These are phyloP conservation scores for Dolichopus griseipennis DNA, from an alignment of 2,888 invertebrate genomes.

Conservation along the genomic window DNA sequence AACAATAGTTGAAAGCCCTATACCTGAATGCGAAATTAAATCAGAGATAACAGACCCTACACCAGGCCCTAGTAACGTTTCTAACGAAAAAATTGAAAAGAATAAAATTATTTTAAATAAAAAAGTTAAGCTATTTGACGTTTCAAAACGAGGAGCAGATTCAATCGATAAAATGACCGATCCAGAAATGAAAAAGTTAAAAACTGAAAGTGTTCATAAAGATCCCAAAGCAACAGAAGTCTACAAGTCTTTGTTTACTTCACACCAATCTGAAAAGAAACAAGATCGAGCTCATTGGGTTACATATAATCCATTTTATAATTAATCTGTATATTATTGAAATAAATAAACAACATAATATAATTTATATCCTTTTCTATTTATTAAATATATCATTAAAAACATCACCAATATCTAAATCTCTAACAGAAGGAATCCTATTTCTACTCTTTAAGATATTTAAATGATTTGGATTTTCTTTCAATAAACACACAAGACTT, in stretches of 20 bases:
- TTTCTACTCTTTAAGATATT: background rate
- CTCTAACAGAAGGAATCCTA: background rate
- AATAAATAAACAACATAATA: background rate
- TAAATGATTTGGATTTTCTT: background rate
- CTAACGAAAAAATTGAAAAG: constrained; percentile 13
- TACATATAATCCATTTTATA: constrained; percentile 94
- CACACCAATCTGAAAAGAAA: constrained; percentile 75
- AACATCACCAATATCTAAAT: background rate
- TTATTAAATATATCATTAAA: constrained; percentile 16
- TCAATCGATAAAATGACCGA: constrained; percentile 45
- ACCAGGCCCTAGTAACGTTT: background rate
- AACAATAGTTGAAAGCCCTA: background rate
- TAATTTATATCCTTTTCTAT: constrained; percentile 10
- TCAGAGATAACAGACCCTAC: too few species aligned
- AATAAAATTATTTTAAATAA: constrained; percentile 24
- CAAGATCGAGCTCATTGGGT: constrained; percentile 94
- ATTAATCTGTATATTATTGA: constrained; percentile 44
- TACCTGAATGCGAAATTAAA: constrained; percentile 14
- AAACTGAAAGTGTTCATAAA: constrained; percentile 72
- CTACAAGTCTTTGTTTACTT: constrained; percentile 91
- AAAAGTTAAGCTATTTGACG: constrained; percentile 19
- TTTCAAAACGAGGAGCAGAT: constrained; percentile 29
- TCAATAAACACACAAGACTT: background rate
- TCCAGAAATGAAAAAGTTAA: constrained; percentile 67
- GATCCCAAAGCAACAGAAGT: constrained; percentile 86